Percentiles rank a stretch among this genome's conserved stretches.
Conservation (phyloP, 53 echinoderm and acorn worm genomes). For the Crossaster papposus region DNA sequence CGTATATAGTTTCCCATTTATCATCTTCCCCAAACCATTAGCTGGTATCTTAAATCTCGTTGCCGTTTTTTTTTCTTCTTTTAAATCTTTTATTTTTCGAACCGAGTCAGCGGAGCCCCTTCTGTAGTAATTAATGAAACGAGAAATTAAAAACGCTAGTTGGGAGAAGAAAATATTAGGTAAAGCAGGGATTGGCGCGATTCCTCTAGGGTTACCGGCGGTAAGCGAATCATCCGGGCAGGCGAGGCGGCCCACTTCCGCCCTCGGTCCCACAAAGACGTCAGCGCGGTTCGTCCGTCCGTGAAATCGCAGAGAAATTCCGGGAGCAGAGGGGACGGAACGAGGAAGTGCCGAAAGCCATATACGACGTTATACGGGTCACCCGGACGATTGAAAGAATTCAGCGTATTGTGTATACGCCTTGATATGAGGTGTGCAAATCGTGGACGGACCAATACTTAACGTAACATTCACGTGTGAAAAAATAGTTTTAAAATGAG, state of each 20-base stretch:
- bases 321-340: too few species aligned
- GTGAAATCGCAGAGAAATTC: neutral
- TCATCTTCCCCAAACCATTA: neutral
- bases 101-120: neutral
- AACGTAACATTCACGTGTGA: too few species aligned
- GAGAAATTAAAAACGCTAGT: neutral
- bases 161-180: neutral
- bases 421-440: too few species aligned
- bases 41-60: slow-evolving; percentile 23
- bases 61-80: neutral
- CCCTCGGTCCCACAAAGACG: slow-evolving; percentile 1
- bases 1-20: neutral
- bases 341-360: neutral
- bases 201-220: neutral
- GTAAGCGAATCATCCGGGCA: neutral
- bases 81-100: neutral
- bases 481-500: too few species aligned
- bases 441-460: too few species aligned
- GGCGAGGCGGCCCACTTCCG: neutral
- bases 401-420: too few species aligned
- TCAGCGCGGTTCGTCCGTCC: neutral
- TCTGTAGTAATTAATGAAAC: neutral
- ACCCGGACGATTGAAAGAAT: too few species aligned
- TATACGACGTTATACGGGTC: neutral
- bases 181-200: neutral